Conservation (phyloP, 1,140 invertebrate genomes). For the Procambarus virginalis region DNA sequence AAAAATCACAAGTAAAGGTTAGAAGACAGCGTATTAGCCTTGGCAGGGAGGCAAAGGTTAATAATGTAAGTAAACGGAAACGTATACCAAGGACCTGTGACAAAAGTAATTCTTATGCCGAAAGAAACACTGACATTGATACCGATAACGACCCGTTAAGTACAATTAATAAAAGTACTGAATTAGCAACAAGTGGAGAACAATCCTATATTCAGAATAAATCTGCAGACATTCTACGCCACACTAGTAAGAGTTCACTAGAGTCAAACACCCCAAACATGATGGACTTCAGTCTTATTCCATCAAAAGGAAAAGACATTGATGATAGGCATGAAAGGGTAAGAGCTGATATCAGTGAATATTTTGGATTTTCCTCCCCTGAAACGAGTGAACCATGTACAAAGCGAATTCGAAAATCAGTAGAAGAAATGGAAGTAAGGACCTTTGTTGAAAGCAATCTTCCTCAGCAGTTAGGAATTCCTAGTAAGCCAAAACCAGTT, state of each 20-base stretch:
- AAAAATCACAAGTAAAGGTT: not conserved
- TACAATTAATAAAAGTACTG: not conserved
- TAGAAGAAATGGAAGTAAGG: not conserved
- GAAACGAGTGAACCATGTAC: not conserved
- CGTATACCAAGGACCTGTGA: too few species aligned
- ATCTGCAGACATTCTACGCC: not conserved
- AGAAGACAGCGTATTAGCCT: too few species aligned
- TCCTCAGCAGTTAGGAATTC: not conserved
- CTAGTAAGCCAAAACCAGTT: not conserved
- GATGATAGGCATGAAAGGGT: not conserved
- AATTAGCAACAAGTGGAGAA: not conserved
- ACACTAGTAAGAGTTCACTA: slow-evolving; percentile 2
- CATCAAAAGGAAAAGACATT: not conserved
- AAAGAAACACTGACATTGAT: not conserved
- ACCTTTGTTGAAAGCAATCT: not conserved
- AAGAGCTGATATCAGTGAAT: not conserved
- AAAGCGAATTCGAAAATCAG: not conserved
- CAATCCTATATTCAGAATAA: not conserved
- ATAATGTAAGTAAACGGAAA: not conserved
- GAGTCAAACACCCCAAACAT: not conserved
- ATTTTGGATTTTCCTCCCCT: slow-evolving; percentile 11
- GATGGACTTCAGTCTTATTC: not conserved
- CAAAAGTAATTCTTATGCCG: not conserved
- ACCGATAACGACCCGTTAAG: not conserved
- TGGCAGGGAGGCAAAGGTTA: not conserved